These are phyloP conservation scores for Sinosuthora webbiana DNA, from an alignment of 2,113 vertebrate genomes.

Conservation along the genomic window DNA sequence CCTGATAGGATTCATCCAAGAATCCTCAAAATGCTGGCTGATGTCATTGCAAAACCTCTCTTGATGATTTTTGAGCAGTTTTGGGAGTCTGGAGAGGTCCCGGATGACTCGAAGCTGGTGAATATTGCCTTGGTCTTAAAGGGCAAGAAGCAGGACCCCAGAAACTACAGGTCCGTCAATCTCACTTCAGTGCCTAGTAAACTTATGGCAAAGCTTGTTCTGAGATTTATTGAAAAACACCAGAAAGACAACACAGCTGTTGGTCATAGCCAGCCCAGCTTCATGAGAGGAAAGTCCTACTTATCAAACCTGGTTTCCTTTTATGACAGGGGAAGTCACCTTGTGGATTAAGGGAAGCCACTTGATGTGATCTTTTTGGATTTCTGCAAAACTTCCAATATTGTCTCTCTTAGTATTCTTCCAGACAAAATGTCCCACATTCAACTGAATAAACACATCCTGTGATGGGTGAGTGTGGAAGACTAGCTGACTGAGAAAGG, in stretches of 20 bases:
- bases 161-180: background rate
- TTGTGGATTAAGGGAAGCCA: background rate
- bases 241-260: accelerated
- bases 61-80: background rate
- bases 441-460: background rate
- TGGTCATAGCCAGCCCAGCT: background rate
- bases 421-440: too few species aligned
- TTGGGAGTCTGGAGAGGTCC: background rate
- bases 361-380: background rate
- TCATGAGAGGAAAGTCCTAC: background rate
- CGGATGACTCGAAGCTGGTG: background rate
- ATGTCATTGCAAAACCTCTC: background rate
- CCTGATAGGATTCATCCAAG: background rate
- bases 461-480: background rate
- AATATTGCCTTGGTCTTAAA: background rate
- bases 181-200: background rate
- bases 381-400: background rate
- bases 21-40: background rate
- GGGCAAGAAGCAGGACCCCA: background rate
- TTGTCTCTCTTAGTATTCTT: background rate
- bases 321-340: background rate
- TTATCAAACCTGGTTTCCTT: background rate
- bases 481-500: too few species aligned
- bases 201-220: background rate
- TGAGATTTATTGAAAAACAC: background rate